Evolutionary conservation across 1,140 invertebrate species (phyloP).

Genomic region (Popillia japonica): DNA sequence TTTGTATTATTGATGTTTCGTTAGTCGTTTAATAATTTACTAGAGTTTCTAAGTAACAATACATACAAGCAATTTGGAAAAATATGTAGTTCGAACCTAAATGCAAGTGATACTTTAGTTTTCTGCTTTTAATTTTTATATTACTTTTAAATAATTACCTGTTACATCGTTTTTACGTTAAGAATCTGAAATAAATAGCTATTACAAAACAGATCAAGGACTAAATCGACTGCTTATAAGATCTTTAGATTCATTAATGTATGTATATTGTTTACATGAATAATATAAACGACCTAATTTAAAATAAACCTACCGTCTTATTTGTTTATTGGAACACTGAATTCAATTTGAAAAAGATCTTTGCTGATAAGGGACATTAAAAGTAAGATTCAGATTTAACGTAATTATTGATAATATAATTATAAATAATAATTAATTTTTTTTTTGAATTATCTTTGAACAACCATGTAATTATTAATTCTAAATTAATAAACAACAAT

Average conservation of each 20-base stretch:
- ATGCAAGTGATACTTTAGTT: no score
- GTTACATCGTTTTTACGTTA: not conserved
- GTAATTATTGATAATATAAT: no score
- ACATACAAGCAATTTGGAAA: no score
- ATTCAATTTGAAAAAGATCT: not conserved
- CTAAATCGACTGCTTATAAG: not conserved
- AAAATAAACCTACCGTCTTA: not conserved
- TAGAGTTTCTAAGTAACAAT: not conserved
- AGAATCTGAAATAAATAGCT: not conserved
- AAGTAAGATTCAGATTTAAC: no score
- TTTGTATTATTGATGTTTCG: not conserved
- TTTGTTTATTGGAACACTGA: no score
- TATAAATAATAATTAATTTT: no score
- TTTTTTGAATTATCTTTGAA: no score
- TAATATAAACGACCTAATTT: not conserved
- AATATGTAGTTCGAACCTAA: no score
- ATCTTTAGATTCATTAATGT: not conserved
- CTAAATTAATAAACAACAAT: no score
- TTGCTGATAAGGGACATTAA: not conserved
- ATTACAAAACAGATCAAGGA: constrained; percentile 8
- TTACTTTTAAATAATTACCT: not conserved
- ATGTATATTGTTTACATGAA: not conserved
- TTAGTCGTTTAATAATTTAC: not conserved
- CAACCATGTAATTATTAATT: no score
- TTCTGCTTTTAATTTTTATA: not conserved